A percentile compares a stretch with the other conserved stretches of the same genome.
These are phyloP conservation scores for Nipponacmea schrenckii DNA, from an alignment of 2,888 invertebrate genomes.

Conservation along the genomic window DNA sequence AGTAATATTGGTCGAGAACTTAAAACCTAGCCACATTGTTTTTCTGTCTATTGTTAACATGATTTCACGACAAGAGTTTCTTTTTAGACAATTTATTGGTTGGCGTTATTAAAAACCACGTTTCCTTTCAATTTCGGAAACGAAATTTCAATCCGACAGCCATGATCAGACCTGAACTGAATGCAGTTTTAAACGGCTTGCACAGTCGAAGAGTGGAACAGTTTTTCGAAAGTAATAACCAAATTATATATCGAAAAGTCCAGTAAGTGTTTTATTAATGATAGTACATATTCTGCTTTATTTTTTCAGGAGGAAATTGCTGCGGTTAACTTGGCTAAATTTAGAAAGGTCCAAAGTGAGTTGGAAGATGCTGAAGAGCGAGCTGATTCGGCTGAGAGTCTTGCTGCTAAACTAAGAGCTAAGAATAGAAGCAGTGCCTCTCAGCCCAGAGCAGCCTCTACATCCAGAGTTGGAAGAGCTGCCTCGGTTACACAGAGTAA, in stretches of 20 bases:
- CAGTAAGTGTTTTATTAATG: neutral
- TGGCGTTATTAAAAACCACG: too few relatives aligned
- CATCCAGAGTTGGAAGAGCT: neutral
- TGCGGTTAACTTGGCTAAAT: conserved; percentile 70
- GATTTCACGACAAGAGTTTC: neutral
- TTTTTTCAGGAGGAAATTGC: conserved; percentile 67
- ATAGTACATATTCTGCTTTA: neutral
- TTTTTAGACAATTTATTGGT: too few relatives aligned
- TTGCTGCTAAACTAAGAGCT: conserved; percentile 68
- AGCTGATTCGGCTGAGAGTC: conserved; percentile 69
- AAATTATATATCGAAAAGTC: neutral
- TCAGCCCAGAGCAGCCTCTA: neutral
- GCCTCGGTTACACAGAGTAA: too few relatives aligned
- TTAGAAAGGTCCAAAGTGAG: conserved; percentile 70
- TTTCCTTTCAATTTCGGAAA: neutral
- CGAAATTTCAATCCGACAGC: too few relatives aligned
- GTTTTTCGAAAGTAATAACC: too few relatives aligned
- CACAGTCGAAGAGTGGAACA: too few relatives aligned
- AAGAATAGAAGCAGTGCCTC: neutral
- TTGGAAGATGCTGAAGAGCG: conserved; percentile 70
- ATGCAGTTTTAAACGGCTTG: neutral
- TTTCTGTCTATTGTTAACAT: neutral
- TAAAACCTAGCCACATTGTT: neutral
- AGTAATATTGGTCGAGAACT: neutral
- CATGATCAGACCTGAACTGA: too few relatives aligned